Evolutionary conservation across 1,140 invertebrate genomes (phyloP), one percentile per base, ranked within the genome.

Genomic region (Araneus ventricosus): DNA sequence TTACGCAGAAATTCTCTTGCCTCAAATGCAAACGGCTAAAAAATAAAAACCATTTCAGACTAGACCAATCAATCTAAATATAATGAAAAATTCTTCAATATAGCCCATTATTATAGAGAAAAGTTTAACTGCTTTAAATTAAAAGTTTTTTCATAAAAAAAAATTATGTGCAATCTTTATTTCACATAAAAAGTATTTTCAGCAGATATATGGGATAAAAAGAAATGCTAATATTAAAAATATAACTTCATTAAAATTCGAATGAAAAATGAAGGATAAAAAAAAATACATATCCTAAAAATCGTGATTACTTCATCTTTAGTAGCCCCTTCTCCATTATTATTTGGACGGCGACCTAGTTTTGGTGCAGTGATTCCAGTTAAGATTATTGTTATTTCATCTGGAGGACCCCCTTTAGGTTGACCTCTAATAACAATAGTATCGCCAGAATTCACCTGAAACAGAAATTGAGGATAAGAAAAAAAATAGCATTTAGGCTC

Each of bases 1-100:
- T 99, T 99, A 45, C 99, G 96, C 6, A 99, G 96, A 95, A 98
- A 99, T 96, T 99, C 99, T 93, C 99, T 96, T 0, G 99, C 99
- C 95, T 99, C 99, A 95, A 98, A 99, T 98, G 99, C 98, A 96
- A 97, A 99, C 8, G 99, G 99, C 86, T 89, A 80, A 30, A 80
- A 79, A 20, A 39, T 39, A 92, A 52, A 52, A 41, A 45, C 41
- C 4, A 45, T 8, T 45, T 45, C 41, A 45, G 17, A 52, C 17
- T 14, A 52, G 14, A 0, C n/a, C n/a, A n/a, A n/a, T n/a, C 10
- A 52, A 52, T 52, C 14, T 24, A 34, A 87, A 59, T 63, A 14
- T 20, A 37, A 34, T 34, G 10, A 34, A 22, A 34, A 75, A 70
- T 39, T 14, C 37, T 39, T n/a, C 0, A n/a, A 6, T 52, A 14